Evolutionary conservation across 2,888 invertebrate genomes (phyloP).

Genomic region (Digitonthophagus gazella): DNA sequence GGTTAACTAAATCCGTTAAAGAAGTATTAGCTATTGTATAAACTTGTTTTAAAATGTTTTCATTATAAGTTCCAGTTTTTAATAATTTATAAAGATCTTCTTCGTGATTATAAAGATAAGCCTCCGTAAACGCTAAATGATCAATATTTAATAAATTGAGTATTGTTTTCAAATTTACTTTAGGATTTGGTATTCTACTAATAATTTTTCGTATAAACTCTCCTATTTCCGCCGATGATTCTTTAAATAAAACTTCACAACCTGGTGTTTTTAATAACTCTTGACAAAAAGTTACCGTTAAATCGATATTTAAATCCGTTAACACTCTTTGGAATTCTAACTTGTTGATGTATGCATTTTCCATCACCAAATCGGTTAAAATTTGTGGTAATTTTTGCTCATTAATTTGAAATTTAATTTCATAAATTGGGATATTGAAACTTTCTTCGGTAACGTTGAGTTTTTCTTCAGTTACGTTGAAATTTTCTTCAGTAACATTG

Average conservation of each 20-base stretch:
- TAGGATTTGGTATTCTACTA: conserved; percentile 12
- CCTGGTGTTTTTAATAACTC: neutral
- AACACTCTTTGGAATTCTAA: neutral
- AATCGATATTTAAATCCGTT: neutral
- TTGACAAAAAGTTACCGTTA: neutral
- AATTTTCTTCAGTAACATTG: neutral
- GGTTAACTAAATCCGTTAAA: conserved; percentile 19
- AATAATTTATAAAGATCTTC: conserved; percentile 23
- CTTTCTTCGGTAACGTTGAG: neutral
- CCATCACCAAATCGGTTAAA: neutral
- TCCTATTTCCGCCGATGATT: neutral
- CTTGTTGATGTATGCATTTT: neutral
- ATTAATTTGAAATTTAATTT: neutral
- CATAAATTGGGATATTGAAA: neutral
- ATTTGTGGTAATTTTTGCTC: neutral
- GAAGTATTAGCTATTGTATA: conserved; percentile 9
- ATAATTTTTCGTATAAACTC: conserved; percentile 21
- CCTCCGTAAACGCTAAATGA: conserved; percentile 21
- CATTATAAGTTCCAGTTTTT: conserved; percentile 28
- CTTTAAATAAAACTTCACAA: neutral
- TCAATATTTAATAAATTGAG: conserved; percentile 26
- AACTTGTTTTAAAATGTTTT: conserved; percentile 18
- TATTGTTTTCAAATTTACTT: conserved; percentile 20
- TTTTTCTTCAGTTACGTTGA: too few relatives aligned
- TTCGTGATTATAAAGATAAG: conserved; percentile 28